phyloP scores from a whole-genome alignment of 1,140 invertebrate species.

The Pogonus chalceus region DNA sequence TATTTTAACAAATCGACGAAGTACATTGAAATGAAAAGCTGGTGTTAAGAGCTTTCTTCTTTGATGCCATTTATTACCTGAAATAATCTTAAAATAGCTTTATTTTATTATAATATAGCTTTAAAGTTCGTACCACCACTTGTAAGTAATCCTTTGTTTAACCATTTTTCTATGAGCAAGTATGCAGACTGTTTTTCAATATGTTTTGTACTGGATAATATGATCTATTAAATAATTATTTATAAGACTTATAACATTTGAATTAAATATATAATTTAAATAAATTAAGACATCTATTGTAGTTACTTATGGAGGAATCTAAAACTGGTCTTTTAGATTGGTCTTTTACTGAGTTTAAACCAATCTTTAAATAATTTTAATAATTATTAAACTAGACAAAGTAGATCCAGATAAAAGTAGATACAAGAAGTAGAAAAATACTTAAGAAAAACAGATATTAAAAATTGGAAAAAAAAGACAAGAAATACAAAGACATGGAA shows the following conservation, averaged over 20 bases:
- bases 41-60: conserved; percentile 68
- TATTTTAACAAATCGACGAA: conserved; percentile 61
- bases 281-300: too few species aligned
- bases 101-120: background rate
- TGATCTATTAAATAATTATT: background rate
- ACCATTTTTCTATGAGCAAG: background rate
- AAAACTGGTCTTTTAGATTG: too few species aligned
- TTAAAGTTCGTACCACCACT: background rate
- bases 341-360: too few species aligned
- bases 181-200: conserved; percentile 4
- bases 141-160: background rate
- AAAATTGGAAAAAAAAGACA: too few species aligned
- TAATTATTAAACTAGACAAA: too few species aligned
- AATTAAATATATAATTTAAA: background rate
- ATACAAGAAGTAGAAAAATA: too few species aligned
- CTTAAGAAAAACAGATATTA: too few species aligned
- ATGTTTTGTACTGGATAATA: conserved; percentile 3
- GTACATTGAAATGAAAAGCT: conserved; percentile 73
- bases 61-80: conserved; percentile 61
- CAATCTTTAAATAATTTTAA: too few species aligned
- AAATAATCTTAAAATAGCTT: background rate
- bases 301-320: too few species aligned
- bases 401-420: too few species aligned
- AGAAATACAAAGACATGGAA: too few species aligned
- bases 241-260: background rate